Evolutionary conservation across 2,113 vertebrate species (phyloP).

Genomic region (Hippocampus zosterae): DNA sequence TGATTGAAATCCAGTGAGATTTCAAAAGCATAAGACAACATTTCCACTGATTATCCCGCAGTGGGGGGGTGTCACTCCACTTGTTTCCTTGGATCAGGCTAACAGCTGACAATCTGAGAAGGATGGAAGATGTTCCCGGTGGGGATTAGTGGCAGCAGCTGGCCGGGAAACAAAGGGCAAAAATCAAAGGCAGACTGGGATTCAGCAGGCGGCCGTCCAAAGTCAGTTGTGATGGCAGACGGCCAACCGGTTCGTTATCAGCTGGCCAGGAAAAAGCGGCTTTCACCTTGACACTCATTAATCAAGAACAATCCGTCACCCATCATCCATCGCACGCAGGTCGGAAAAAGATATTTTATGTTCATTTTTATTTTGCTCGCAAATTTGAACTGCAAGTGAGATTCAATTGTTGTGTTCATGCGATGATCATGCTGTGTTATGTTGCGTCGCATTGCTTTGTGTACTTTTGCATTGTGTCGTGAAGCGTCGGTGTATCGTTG

Average conservation of each 20-base stretch:
- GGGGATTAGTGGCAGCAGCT: slow-evolving; percentile 50
- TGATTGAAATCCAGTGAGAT: slow-evolving; percentile 1
- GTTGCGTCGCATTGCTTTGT: not conserved
- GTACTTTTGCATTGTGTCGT: not conserved
- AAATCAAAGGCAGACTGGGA: slow-evolving; percentile 30
- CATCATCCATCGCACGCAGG: too few relatives aligned
- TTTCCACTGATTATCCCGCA: not conserved
- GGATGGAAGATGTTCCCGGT: slow-evolving; percentile 43
- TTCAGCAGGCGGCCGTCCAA: slow-evolving; percentile 24
- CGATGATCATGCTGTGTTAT: not conserved
- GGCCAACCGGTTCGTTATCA: not conserved
- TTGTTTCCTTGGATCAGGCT: slow-evolving; percentile 33
- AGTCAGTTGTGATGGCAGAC: slow-evolving; percentile 8
- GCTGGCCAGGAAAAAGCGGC: not conserved
- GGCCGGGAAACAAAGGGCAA: slow-evolving; percentile 40
- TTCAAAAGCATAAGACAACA: not conserved
- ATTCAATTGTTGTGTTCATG: too few relatives aligned
- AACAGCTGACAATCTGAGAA: slow-evolving; percentile 27
- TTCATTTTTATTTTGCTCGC: too few relatives aligned
- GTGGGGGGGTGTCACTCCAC: not conserved
- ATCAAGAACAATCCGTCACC: not conserved
- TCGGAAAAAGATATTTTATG: too few relatives aligned
- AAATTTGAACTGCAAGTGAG: too few relatives aligned
- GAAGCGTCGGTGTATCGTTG: too few relatives aligned
- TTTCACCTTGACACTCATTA: not conserved